Percentiles rank a stretch among this genome's conserved stretches.
Conservation (phyloP, 2,797 vertebrate species). For the Podarcis siculus region DNA sequence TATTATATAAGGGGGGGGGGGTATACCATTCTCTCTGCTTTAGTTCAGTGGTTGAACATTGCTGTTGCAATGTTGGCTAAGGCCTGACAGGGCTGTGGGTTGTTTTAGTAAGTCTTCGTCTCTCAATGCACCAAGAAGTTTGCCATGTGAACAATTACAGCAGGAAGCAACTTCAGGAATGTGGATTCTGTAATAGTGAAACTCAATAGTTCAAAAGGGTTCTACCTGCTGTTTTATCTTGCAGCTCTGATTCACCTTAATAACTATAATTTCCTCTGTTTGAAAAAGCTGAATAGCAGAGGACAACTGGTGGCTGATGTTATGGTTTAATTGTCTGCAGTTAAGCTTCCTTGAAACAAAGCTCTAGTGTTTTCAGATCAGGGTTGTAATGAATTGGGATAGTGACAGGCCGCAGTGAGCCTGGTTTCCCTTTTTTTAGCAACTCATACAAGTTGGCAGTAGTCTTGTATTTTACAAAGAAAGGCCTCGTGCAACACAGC, state of each 20-base stretch:
- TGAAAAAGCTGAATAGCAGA: conserved; percentile 25
- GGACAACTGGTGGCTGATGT: conserved; percentile 25
- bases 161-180: not conserved
- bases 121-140: not conserved
- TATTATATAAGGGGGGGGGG: not conserved
- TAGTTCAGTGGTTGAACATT: not conserved
- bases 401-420: conserved; percentile 9
- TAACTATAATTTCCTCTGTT: conserved; percentile 17
- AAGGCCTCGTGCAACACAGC: conserved; percentile 41
- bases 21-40: not conserved
- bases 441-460: conserved; percentile 47
- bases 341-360: conserved; percentile 29
- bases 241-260: conserved; percentile 15
- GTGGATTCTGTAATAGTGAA: conserved; percentile 22
- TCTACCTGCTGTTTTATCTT: conserved; percentile 18
- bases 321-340: not conserved
- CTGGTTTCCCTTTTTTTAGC: conserved; percentile 35
- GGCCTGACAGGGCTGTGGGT: not conserved
- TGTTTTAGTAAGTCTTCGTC: not conserved
- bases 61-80: not conserved
- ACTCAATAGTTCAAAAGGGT: conserved; percentile 13
- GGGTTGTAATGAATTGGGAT: not conserved
- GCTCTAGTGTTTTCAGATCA: conserved; percentile 28
- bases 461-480: conserved; percentile 44
- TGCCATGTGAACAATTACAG: not conserved